Conservation (phyloP, 2,113 vertebrate genomes). For the Mandrillus leucophaeus region DNA sequence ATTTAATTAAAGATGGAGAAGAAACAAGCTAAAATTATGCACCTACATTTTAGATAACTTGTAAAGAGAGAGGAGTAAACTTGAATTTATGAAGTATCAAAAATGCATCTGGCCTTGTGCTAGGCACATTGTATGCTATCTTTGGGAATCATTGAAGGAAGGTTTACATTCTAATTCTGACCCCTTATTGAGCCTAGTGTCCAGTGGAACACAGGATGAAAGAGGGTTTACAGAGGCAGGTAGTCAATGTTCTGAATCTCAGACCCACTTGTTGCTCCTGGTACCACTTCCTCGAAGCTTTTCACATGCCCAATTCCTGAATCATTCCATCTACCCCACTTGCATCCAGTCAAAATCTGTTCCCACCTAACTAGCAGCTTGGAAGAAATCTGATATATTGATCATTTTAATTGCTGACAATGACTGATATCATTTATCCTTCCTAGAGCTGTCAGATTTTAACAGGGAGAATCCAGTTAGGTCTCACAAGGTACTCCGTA, state of each 20-base stretch:
- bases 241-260: neutral
- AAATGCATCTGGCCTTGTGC: neutral
- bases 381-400: neutral
- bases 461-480: neutral
- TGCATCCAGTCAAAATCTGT: neutral
- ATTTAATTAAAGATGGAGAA: slow-evolving; percentile 32
- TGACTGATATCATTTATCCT: neutral
- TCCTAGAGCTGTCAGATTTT: neutral
- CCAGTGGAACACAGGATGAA: neutral
- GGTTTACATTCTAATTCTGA: neutral
- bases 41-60: neutral
- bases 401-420: neutral
- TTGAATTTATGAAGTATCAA: neutral
- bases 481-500: neutral
- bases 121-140: neutral
- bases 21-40: neutral
- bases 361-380: neutral
- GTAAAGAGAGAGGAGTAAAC: neutral
- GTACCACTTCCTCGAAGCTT: neutral
- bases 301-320: rapidly evolving
- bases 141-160: neutral
- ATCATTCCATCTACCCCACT: neutral
- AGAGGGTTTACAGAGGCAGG: neutral
- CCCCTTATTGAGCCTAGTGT: neutral
- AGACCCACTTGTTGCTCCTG: neutral